A percentile compares a stretch with the other conserved stretches of the same genome.
phyloP scores from a whole-genome alignment of 2,797 vertebrate species.

The Artibeus lituratus region DNA sequence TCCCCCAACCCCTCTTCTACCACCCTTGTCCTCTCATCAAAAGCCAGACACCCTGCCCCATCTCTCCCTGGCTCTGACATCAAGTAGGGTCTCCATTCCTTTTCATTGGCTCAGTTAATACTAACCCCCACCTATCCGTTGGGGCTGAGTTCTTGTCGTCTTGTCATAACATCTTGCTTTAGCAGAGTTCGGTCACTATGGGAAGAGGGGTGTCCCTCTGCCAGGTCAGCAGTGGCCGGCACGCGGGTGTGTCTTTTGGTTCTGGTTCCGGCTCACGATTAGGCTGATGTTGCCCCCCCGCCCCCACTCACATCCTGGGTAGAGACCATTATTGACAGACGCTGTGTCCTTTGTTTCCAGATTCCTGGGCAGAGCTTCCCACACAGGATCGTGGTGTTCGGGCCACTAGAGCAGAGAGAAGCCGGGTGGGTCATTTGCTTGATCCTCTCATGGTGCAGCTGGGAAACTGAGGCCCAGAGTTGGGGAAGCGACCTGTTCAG shows the following conservation, averaged over 20 bases:
- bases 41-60: background rate
- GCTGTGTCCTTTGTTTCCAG: background rate
- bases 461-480: background rate
- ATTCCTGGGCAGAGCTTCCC: background rate
- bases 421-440: background rate
- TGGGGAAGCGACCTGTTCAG: background rate
- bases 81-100: background rate
- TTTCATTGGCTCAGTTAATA: background rate
- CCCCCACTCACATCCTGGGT: background rate
- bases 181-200: background rate
- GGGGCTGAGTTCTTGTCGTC: fast-evolving
- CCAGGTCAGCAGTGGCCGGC: background rate
- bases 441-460: fast-evolving
- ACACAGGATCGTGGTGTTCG: background rate
- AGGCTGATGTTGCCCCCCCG: background rate
- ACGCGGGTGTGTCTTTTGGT: background rate
- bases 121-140: background rate
- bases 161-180: background rate
- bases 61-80: background rate
- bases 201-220: background rate
- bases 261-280: background rate
- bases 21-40: background rate
- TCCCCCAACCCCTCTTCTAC: background rate
- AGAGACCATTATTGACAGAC: background rate
- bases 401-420: background rate